phyloP scores from a whole-genome alignment of 2,113 vertebrate genomes.

The Saguinus midas region DNA sequence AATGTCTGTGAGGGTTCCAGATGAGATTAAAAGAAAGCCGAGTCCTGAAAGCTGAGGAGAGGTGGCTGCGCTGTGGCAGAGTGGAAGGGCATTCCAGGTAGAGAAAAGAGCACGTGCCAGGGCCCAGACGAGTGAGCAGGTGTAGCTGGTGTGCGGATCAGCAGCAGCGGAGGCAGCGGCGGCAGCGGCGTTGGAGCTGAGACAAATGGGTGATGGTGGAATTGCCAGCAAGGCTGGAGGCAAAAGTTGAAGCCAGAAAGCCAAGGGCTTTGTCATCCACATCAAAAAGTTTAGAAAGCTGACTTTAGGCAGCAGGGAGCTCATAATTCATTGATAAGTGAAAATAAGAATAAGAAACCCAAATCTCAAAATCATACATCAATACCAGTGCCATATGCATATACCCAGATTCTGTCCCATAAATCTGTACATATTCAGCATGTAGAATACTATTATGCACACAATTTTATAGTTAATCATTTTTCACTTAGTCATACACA shows the following conservation, averaged over 20 bases:
- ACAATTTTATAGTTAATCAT: background rate
- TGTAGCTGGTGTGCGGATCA: too few species aligned
- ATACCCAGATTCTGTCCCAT: background rate
- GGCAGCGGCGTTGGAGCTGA: background rate
- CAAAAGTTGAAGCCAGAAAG: background rate
- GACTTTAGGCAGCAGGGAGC: background rate
- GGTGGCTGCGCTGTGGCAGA: background rate
- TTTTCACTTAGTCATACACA: background rate
- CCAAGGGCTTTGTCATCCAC: background rate
- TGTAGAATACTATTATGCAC: background rate
- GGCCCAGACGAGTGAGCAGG: fast-evolving
- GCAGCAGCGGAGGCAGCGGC: fast-evolving
- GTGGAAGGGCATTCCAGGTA: background rate
- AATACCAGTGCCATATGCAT: background rate
- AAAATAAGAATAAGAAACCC: background rate
- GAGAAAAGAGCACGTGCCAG: background rate
- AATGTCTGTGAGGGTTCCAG: too few species aligned
- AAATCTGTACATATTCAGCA: background rate
- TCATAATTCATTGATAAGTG: background rate
- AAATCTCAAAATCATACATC: background rate
- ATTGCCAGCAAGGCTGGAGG: background rate
- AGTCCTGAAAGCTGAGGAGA: background rate
- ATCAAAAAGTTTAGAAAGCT: background rate
- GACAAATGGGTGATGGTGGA: background rate
- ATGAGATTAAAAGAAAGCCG: too few species aligned